Percentiles rank a stretch among this genome's conserved stretches.
phyloP scores from a whole-genome alignment of 2,113 vertebrate genomes.

The Tetrax tetrax region DNA sequence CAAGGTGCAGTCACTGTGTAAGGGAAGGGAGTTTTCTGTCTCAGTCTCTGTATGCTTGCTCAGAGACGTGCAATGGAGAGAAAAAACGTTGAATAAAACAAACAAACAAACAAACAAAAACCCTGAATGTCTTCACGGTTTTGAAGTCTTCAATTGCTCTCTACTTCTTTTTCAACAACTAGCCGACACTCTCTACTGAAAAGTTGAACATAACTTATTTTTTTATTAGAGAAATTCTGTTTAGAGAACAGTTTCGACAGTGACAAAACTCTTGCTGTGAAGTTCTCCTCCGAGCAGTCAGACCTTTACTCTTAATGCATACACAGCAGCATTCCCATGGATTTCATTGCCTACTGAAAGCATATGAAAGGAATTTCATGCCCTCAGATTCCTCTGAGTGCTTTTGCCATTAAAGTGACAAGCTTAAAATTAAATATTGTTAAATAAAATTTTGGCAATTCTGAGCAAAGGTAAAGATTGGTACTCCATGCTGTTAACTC shows the following conservation, averaged over 20 bases:
- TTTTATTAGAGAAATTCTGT: background rate
- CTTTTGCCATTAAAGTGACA: background rate
- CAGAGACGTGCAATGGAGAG: accelerated
- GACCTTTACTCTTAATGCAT: background rate
- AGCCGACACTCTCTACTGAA: background rate
- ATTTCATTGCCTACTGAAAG: background rate
- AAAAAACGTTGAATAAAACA: background rate
- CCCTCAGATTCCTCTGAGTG: background rate
- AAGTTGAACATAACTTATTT: background rate
- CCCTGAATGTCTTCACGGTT: background rate
- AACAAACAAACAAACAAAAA: background rate
- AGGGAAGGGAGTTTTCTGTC: background rate
- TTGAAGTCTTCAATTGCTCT: background rate
- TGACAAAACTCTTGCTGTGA: background rate
- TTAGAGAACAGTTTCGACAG: background rate
- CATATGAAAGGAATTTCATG: background rate
- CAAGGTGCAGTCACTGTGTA: background rate
- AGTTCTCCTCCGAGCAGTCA: background rate
- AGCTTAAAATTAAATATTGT: background rate
- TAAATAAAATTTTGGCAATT: background rate
- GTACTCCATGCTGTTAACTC: background rate
- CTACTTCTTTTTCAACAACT: background rate
- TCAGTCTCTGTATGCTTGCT: background rate
- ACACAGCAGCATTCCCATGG: accelerated
- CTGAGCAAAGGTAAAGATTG: background rate